Base-by-base conservation (phyloP, 1,140 invertebrate genomes). In the Drosophila lacteicornis region DNA sequence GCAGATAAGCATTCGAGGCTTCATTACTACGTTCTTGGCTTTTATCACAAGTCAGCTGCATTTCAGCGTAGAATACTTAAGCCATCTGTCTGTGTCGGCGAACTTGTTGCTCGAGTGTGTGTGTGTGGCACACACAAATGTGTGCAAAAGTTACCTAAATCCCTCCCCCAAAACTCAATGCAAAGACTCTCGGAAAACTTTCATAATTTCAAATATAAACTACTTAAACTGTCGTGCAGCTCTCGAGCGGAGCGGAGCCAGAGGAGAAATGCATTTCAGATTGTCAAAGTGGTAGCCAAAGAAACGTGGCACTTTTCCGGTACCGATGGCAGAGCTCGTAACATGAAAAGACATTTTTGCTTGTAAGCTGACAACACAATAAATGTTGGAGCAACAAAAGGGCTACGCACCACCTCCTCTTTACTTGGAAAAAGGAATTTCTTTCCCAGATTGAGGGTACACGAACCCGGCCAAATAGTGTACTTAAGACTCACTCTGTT, bases 141-240 rank as follows among this genome's bases (percentile, higher is more conserved):
- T 46, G 42, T 42, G 17, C 3, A 9, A 56, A 82, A 83, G 57
- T 82, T 82, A 63, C 46, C 61, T 56, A 68, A 73, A 68, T 67
- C 53, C 53, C 53, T 11, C 36, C 51, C 33, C 56, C 66, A 17
- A 46, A 79, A 79, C 59, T 82, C 40, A 66, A 60, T 46, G 58
- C 74, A 58, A 58, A 62, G 70, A 76, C 70, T 59, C 22, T 47
- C 6, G 46, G 11, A 49, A 82, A 90, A 90, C 81, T 85, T 90
- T 90, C 75, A 85, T 85, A 90, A 85, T 90, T 90, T 80, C 30
- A 74, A 76, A 74, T 79, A 82, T 79, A 79, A 90, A 90, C 81
- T 90, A 90, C 86, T 90, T 90, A 85, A 85, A 90, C 78, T 90
- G 85, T 90, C 81, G 86, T 83, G 70, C 47, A 61, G 63, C 25